phyloP scores from a whole-genome alignment of 1,140 invertebrate genomes.

The Dinoponera quadriceps region DNA sequence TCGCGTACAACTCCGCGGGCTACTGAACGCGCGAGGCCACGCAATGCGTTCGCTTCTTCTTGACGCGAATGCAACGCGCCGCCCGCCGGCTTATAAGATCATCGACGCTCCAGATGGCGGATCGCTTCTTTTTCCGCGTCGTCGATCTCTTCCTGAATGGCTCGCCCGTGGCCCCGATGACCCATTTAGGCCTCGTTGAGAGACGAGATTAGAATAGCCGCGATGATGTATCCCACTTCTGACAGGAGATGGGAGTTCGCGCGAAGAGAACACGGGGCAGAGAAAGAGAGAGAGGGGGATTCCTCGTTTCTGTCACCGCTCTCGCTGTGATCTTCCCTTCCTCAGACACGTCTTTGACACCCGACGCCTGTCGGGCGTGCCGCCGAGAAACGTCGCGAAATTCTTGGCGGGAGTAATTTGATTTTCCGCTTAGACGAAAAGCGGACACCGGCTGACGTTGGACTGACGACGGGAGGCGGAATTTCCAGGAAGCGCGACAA shows the following conservation, averaged over 20 bases:
- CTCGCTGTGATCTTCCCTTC: background rate
- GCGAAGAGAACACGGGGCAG: no score
- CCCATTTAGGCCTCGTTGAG: conserved; percentile 20
- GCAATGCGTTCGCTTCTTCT: conserved; percentile 64
- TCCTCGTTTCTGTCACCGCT: background rate
- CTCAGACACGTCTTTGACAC: background rate
- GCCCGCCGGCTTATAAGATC: conserved; percentile 36
- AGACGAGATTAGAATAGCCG: conserved; percentile 41
- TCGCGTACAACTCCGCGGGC: conserved; percentile 66
- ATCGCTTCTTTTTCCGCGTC: conserved; percentile 62
- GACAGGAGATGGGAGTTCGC: background rate
- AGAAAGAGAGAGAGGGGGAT: no score
- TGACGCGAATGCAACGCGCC: conserved; percentile 16
- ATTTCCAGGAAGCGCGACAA: no score
- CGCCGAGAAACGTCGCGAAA: background rate
- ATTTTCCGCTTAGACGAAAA: background rate
- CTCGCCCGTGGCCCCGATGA: background rate
- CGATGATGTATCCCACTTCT: conserved; percentile 12
- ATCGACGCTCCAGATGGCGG: conserved; percentile 57
- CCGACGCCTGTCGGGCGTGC: background rate
- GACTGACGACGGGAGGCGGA: no score
- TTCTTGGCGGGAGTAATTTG: background rate
- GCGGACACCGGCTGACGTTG: no score
- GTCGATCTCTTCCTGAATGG: conserved; percentile 51
- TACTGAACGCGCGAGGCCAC: conserved; percentile 71